phyloP scores from a whole-genome alignment of 1,140 invertebrate species.

The Heliconius hewitsoni region DNA sequence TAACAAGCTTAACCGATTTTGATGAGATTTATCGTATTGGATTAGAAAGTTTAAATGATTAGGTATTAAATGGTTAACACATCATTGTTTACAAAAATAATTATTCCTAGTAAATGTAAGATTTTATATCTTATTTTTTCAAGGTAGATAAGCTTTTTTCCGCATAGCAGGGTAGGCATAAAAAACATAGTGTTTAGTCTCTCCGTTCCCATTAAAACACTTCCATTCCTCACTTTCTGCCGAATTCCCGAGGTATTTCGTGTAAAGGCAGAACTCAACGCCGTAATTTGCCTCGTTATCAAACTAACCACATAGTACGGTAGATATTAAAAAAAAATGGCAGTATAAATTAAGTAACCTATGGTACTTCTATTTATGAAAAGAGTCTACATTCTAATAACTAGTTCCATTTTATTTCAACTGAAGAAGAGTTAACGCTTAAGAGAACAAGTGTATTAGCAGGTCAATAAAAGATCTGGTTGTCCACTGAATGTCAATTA shows the following conservation, averaged over 20 bases:
- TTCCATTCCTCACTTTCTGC: not conserved
- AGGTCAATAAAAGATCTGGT: not conserved
- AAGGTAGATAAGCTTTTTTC: too few relatives aligned
- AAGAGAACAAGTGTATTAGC: slow-evolving; percentile 1
- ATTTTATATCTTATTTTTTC: too few relatives aligned
- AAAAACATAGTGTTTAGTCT: not conserved
- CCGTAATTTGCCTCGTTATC: not conserved
- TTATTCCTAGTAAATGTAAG: not conserved
- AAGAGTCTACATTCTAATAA: not conserved
- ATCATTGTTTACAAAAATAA: not conserved
- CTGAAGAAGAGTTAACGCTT: not conserved
- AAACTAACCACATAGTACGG: not conserved
- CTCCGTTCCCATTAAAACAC: not conserved
- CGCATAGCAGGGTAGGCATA: not conserved
- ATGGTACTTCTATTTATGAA: not conserved
- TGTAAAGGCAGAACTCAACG: not conserved
- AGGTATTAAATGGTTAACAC: not conserved
- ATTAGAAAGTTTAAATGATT: not conserved
- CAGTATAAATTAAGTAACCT: not conserved
- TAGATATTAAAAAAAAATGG: not conserved
- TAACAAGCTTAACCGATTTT: not conserved
- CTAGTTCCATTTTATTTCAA: not conserved
- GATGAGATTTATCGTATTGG: not conserved
- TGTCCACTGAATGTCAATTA: not conserved
- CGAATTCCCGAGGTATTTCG: not conserved